These are phyloP conservation scores for Anguilla pacifica DNA, from an alignment of 2,797 vertebrate genomes.

Conservation along the genomic window DNA sequence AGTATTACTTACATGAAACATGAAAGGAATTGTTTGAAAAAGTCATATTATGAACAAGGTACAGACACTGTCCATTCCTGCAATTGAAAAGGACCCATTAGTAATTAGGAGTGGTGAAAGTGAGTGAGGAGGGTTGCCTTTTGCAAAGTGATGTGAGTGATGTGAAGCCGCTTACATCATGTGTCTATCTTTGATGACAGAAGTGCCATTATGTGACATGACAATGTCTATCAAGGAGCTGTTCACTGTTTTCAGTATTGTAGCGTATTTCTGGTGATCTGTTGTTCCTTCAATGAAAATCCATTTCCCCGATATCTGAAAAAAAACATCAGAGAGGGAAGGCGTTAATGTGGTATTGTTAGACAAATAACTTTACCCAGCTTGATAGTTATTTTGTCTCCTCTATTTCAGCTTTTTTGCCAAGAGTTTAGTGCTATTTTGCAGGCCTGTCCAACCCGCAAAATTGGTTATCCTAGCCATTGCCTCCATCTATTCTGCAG, in stretches of 20 bases:
- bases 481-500: neutral
- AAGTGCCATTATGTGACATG: neutral
- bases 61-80: neutral
- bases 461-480: neutral
- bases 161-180: neutral
- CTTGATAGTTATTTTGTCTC: neutral
- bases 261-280: neutral
- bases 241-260: neutral
- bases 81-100: neutral
- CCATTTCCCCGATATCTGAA: slow-evolving; percentile 7
- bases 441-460: neutral
- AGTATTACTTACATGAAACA: neutral
- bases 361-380: neutral
- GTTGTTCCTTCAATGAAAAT: neutral
- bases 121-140: neutral
- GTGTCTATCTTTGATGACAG: neutral
- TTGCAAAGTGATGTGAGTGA: neutral
- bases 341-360: neutral
- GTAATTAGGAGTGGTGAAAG: neutral
- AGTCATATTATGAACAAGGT: neutral
- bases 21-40: neutral
- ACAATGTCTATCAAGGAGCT: neutral
- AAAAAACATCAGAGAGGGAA: neutral
- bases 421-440: neutral
- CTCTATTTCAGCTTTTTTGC: neutral